These are phyloP conservation scores for Aldrovandia affinis DNA, from an alignment of 2,797 vertebrate species.

Conservation along the genomic window DNA sequence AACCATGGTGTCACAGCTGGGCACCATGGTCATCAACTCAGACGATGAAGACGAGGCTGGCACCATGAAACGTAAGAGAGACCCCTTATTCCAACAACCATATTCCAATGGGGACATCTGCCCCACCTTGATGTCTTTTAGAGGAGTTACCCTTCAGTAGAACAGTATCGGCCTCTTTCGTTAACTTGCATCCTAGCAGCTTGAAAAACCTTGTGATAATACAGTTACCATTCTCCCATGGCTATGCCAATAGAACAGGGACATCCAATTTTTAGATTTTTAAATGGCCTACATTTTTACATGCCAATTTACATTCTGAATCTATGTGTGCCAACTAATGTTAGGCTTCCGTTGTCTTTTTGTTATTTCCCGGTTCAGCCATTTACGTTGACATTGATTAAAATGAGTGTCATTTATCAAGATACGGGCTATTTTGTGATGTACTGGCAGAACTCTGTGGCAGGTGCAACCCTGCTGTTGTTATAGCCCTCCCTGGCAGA, in stretches of 20 bases:
- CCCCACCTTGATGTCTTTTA: neutral
- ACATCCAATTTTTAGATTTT: neutral
- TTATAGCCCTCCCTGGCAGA: neutral
- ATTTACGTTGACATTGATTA: neutral
- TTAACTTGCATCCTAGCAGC: neutral
- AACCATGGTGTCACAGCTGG: constrained; percentile 83
- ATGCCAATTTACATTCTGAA: neutral
- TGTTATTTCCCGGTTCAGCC: neutral
- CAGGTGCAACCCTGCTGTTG: neutral
- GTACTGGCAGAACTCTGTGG: neutral
- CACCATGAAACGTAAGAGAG: constrained; percentile 92
- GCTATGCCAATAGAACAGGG: neutral
- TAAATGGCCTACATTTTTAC: neutral
- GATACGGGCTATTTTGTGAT: neutral
- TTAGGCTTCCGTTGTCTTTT: neutral
- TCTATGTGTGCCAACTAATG: neutral
- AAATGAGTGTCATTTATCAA: neutral
- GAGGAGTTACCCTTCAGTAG: neutral
- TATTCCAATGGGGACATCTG: neutral
- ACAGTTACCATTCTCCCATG: neutral
- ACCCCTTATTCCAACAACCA: neutral
- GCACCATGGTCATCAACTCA: constrained; percentile 93
- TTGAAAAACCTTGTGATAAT: neutral
- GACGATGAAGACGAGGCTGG: constrained; percentile 84
- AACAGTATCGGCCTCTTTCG: neutral